Conservation (phyloP, 2,888 invertebrate species). For the Ellobium chinense region DNA sequence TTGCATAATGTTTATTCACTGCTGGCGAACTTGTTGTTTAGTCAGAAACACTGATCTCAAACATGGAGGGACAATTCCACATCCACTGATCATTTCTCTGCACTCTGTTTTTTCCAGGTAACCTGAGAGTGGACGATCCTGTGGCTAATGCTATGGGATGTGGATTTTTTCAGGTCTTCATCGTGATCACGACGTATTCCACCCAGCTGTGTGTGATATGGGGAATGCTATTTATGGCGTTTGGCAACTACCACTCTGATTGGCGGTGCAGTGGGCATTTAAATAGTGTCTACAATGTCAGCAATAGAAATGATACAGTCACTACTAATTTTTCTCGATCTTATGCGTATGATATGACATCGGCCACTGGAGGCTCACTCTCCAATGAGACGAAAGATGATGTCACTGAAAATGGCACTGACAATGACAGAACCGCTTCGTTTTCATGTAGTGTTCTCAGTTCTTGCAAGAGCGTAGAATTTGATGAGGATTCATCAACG, state of each 20-base stretch:
- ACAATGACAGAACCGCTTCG: background rate
- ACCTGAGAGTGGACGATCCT: constrained; percentile 53
- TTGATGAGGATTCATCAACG: background rate
- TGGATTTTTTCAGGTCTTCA: constrained; percentile 58
- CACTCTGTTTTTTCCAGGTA: background rate
- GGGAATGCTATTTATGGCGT: constrained; percentile 66
- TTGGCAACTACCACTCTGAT: constrained; percentile 58
- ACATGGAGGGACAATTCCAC: too few species aligned
- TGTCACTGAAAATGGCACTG: background rate
- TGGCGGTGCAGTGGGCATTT: constrained; percentile 51
- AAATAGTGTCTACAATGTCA: background rate
- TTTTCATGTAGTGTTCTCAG: background rate
- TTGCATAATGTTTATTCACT: too few species aligned
- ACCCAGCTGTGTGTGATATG: constrained; percentile 53
- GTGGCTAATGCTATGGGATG: constrained; percentile 57
- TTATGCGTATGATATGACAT: too few species aligned
- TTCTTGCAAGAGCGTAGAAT: background rate
- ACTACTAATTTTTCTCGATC: too few species aligned
- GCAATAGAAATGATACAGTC: background rate
- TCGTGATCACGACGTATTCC: constrained; percentile 49
- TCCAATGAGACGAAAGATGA: background rate
- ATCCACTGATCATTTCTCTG: too few species aligned
- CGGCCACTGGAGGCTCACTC: too few species aligned
- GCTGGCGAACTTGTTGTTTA: too few species aligned
- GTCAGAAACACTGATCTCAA: too few species aligned